Conservation (phyloP, 2,797 vertebrate species). For the Dallia pectoralis region DNA sequence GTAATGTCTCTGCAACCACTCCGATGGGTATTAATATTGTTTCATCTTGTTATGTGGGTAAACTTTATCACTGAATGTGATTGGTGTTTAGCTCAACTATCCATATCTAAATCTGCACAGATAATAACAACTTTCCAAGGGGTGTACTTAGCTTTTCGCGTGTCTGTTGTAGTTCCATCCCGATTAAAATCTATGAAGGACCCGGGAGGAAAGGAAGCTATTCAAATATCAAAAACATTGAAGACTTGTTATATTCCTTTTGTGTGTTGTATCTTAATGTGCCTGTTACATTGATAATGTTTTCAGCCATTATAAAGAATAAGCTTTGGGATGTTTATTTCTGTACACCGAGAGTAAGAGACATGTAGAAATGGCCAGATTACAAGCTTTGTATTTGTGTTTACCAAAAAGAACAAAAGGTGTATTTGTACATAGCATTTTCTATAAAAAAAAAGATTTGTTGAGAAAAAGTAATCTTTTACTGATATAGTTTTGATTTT, state of each 20-base stretch:
- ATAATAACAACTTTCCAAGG: too few species aligned
- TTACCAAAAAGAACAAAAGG: conserved; percentile 64
- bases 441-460: conserved; percentile 23
- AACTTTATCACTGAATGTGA: too few species aligned
- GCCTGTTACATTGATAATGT: conserved; percentile 31
- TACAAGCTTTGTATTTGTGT: conserved; percentile 58
- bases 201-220: conserved; percentile 34
- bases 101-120: too few species aligned
- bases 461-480: conserved; percentile 5
- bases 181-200: conserved; percentile 66
- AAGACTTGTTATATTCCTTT: conserved; percentile 3
- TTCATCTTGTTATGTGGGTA: too few species aligned
- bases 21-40: too few species aligned
- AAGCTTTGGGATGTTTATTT: conserved; percentile 19
- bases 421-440: conserved; percentile 31
- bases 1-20: too few species aligned
- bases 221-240: conserved; percentile 17
- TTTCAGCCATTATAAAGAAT: conserved; percentile 18
- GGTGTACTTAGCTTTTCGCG: too few species aligned
- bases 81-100: too few species aligned
- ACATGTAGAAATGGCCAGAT: conserved; percentile 42
- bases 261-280: conserved; percentile 1
- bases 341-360: conserved; percentile 47
- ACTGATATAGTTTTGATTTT: conserved; percentile 30
- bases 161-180: conserved; percentile 13